These are phyloP conservation scores for Cryptophagus acutangulus DNA, from an alignment of 2,888 invertebrate species.

Conservation along the genomic window DNA sequence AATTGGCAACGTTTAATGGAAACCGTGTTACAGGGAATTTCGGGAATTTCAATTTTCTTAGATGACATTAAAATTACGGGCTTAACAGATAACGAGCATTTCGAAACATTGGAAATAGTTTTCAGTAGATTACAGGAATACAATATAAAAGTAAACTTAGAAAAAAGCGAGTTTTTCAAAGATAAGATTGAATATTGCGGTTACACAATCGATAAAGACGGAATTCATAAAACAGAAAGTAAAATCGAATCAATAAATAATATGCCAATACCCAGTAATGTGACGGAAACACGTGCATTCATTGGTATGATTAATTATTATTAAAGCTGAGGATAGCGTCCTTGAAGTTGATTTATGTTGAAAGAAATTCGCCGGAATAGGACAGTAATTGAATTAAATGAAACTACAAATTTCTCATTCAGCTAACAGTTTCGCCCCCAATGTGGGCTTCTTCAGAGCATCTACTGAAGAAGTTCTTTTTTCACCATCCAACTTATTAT, in stretches of 20 bases:
- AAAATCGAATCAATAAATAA: constrained; percentile 22
- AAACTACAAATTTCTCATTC: too few species aligned
- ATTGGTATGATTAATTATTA: constrained; percentile 21
- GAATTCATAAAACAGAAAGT: constrained; percentile 14
- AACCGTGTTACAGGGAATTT: constrained; percentile 14
- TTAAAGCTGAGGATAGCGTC: too few species aligned
- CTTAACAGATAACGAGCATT: constrained; percentile 3
- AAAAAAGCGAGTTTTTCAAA: constrained; percentile 23
- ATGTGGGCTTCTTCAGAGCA: too few species aligned
- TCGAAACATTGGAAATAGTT: constrained; percentile 7
- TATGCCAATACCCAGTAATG: constrained; percentile 14
- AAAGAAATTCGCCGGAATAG: too few species aligned
- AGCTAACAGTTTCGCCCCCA: too few species aligned
- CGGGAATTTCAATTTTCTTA: constrained; percentile 10
- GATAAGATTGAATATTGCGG: constrained; percentile 19
- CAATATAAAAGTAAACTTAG: constrained; percentile 18
- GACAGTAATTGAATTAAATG: too few species aligned
- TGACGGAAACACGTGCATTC: constrained; percentile 15
- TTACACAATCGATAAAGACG: constrained; percentile 15
- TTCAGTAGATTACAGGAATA: constrained; percentile 14
- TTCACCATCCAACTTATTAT: too few species aligned
- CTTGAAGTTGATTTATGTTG: too few species aligned
- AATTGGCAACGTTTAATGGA: constrained; percentile 23
- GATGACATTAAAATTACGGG: constrained; percentile 18
- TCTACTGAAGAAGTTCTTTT: too few species aligned